A percentile compares a stretch with the other conserved stretches of the same genome.
Evolutionary conservation across 1,140 invertebrate species (phyloP).

Genomic region (Drosophila setifemur): DNA sequence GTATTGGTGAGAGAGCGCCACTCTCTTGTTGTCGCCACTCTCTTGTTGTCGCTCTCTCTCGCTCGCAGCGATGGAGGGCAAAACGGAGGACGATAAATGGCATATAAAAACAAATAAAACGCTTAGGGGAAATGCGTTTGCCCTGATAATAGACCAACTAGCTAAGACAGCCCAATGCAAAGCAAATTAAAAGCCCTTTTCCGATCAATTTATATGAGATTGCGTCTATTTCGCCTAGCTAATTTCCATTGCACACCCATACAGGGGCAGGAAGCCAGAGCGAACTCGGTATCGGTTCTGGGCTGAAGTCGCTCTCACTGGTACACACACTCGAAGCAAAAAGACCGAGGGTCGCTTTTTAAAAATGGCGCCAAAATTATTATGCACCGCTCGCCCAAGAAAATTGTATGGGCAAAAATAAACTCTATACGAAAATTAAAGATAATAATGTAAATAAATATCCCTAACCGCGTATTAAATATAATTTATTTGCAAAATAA

Average conservation of each 20-base stretch:
- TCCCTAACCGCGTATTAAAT: too few species aligned
- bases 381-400: neutral
- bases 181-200: slow-evolving; percentile 12
- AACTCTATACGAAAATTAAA: too few species aligned
- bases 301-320: slow-evolving; percentile 44
- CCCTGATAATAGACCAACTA: slow-evolving; percentile 41
- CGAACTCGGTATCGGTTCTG: slow-evolving; percentile 15
- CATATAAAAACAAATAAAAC: slow-evolving; percentile 73
- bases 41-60: slow-evolving; percentile 1
- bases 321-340: slow-evolving; percentile 26
- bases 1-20: slow-evolving; percentile 14
- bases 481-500: neutral
- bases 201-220: slow-evolving; percentile 1
- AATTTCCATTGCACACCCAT: slow-evolving; percentile 15
- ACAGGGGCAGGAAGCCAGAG: slow-evolving; percentile 2
- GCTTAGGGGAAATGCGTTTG: slow-evolving; percentile 31
- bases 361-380: slow-evolving; percentile 68
- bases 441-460: too few species aligned
- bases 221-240: slow-evolving; percentile 1
- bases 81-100: slow-evolving; percentile 46
- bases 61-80: neutral
- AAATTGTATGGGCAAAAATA: neutral
- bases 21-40: too few species aligned
- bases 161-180: neutral
- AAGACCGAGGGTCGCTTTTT: slow-evolving; percentile 33